These are phyloP conservation scores for Schlechtendalia chinensis DNA, from an alignment of 1,140 invertebrate species.

Conservation along the genomic window DNA sequence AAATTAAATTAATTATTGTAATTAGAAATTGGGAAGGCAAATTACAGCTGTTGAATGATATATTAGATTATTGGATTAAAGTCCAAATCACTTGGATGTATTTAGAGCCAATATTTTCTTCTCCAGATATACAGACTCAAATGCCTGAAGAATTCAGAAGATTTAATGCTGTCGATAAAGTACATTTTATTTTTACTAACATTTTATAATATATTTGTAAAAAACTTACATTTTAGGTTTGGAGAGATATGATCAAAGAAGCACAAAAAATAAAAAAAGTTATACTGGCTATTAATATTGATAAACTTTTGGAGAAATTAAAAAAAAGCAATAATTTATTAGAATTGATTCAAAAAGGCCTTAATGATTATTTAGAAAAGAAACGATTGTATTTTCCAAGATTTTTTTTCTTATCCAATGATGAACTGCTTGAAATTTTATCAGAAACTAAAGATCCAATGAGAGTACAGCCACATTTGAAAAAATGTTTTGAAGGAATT, in stretches of 20 bases:
- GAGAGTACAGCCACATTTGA: constrained; percentile 94
- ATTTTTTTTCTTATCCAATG: constrained; percentile 97
- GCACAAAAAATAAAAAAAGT: constrained; percentile 77
- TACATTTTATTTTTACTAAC: constrained; percentile 53
- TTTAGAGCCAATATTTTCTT: constrained; percentile 95
- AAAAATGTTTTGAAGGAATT: constrained; percentile 96
- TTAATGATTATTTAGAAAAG: constrained; percentile 94
- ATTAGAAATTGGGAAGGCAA: constrained; percentile 75
- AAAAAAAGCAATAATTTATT: constrained; percentile 84
- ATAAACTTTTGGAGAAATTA: constrained; percentile 88
- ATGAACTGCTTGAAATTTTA: constrained; percentile 92
- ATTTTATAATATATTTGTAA: background rate
- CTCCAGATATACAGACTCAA: constrained; percentile 94
- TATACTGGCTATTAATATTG: constrained; percentile 81
- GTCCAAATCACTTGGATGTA: constrained; percentile 97
- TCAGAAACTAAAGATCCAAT: constrained; percentile 96
- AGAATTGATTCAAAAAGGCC: constrained; percentile 86
- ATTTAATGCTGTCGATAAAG: constrained; percentile 88
- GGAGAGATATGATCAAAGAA: constrained; percentile 92
- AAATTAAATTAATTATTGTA: background rate
- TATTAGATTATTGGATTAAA: constrained; percentile 93
- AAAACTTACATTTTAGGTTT: constrained; percentile 62
- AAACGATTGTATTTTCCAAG: constrained; percentile 90
- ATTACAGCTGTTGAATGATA: constrained; percentile 78
- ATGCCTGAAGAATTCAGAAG: constrained; percentile 84